These are phyloP conservation scores for Pomacea maculata DNA, from an alignment of 1,140 invertebrate species.

Conservation along the genomic window DNA sequence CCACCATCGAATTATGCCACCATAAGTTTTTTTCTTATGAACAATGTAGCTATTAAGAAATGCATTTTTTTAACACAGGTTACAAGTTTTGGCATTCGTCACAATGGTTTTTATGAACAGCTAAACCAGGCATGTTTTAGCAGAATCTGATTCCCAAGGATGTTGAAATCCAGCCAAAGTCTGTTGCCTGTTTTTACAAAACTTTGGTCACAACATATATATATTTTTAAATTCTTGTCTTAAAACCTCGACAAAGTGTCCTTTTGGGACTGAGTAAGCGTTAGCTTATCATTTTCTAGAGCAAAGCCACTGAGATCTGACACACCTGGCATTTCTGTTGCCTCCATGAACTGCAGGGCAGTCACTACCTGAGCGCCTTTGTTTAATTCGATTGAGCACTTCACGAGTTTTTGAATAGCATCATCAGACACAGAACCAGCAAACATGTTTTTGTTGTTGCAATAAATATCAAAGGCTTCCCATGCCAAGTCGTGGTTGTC, in stretches of 20 bases:
- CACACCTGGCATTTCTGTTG: neutral
- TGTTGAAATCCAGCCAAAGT: neutral
- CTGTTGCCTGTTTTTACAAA: neutral
- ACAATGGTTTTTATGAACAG: neutral
- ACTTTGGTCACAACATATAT: neutral
- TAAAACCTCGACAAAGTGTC: neutral
- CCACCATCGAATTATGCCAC: no score
- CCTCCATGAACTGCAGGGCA: conserved; percentile 2
- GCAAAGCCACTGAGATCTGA: neutral
- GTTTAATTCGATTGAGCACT: neutral
- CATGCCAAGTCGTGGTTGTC: conserved; percentile 7
- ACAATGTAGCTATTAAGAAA: no score
- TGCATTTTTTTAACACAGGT: neutral
- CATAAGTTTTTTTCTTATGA: no score
- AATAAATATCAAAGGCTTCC: neutral
- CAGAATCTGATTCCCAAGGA: neutral
- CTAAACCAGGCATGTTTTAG: neutral
- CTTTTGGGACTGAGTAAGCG: conserved; percentile 4
- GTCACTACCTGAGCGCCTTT: neutral
- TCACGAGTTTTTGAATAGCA: neutral
- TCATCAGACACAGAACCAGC: neutral
- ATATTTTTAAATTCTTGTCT: neutral
- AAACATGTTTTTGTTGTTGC: conserved; percentile 11
- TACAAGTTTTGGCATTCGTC: neutral
- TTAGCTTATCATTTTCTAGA: neutral